Evolutionary conservation across 2,888 invertebrate genomes (phyloP), one percentile per base, ranked within the genome.

Genomic region (Melinaea marsaeus): DNA sequence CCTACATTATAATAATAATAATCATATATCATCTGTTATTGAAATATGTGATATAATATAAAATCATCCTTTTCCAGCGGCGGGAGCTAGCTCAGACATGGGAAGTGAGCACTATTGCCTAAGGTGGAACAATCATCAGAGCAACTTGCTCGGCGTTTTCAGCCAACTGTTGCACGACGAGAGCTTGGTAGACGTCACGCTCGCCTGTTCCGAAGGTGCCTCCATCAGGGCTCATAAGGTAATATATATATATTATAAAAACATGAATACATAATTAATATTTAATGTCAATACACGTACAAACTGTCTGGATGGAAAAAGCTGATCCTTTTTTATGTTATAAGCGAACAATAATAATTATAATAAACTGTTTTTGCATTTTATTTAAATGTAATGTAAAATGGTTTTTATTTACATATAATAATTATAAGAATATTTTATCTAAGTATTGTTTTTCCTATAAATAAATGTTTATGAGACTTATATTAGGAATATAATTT

Each of bases 81-180:
- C 94, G 95, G 93, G 94, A 94, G 94, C 94, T 95, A 94, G 94
- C 95, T 95, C 94, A 96, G 96, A 96, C 95, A 96, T 96, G 96
- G 96, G 96, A 95, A 97, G 97, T 96, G 97, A 97, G 95, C 97
- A 97, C 93, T 97, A 97, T 95, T 97, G 97, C 94, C 95, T 97
- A 94, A 96, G 97, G 95, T 97, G 97, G 97, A 97, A 97, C 95
- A 97, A 97, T 96, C 97, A 97, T 96, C 97, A 97, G 94, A 96
- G 96, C 94, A 97, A 97, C 95, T 95, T 97, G 94, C 95, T 97
- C 94, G 97, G 96, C 92, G 97, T 97, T 91, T 97, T 97, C 94
- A 97, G 96, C 94, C 97, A 97, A 94, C 94, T 97, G 92, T 93
- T 97, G 88, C 96, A 96, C 93, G 96, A 97, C 94, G 97, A 97